A percentile compares a stretch with the other conserved stretches of the same genome.
These are phyloP conservation scores for Gila robusta DNA, from an alignment of 2,797 vertebrate species.

Conservation along the genomic window DNA sequence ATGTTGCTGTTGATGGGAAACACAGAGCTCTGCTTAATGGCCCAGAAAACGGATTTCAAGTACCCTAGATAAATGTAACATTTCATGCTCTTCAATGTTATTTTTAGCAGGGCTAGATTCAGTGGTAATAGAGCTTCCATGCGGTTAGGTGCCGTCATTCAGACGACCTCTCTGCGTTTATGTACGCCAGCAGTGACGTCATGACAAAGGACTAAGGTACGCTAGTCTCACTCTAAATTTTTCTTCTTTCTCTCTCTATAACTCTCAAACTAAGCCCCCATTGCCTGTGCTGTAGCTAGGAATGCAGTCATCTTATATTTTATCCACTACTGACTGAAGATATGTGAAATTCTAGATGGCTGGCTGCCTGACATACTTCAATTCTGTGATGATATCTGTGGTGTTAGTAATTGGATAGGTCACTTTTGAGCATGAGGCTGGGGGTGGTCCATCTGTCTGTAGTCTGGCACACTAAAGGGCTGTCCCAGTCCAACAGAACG, in stretches of 20 bases:
- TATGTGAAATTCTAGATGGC: constrained; percentile 2
- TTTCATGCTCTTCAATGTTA: constrained; percentile 57
- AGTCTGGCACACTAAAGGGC: constrained; percentile 49
- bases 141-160: constrained; percentile 66
- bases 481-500: constrained; percentile 42
- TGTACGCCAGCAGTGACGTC: constrained; percentile 68
- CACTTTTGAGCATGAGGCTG: constrained; percentile 54
- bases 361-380: constrained; percentile 4
- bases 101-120: constrained; percentile 63
- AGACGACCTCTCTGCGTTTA: constrained; percentile 71
- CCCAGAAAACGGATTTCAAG: constrained; percentile 59
- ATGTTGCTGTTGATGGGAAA: constrained; percentile 55
- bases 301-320: constrained; percentile 15
- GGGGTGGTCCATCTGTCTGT: constrained; percentile 58
- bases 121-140: constrained; percentile 47
- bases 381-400: constrained; percentile 38
- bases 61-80: constrained; percentile 60
- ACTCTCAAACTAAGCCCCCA: not conserved
- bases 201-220: constrained; percentile 56
- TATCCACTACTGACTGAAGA: constrained; percentile 9
- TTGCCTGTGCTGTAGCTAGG: not conserved
- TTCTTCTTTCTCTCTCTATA: not conserved
- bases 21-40: constrained; percentile 68
- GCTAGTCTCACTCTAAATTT: not conserved
- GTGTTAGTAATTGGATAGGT: constrained; percentile 50